Base-by-base conservation (phyloP, 2,113 vertebrate species). In the Xiphophorus couchianus region DNA sequence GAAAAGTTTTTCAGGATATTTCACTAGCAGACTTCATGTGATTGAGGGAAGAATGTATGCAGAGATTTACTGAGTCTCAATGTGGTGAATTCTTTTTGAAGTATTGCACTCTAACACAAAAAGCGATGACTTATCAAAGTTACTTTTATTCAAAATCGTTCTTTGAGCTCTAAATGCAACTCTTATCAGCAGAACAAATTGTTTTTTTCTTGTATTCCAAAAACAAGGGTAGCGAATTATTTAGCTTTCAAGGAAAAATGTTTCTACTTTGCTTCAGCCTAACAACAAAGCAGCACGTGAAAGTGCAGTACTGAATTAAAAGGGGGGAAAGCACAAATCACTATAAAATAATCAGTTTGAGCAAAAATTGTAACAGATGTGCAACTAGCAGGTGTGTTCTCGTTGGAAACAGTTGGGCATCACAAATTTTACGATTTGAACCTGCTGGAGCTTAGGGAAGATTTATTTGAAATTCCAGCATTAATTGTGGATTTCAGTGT, bases 281-380 rank as follows among this genome's bases (percentile, higher is more conserved):
- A 51, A 5, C 15, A 71, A 28, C 29, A 66, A 8, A 73, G 65
- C 51, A 73, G 62, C 68, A 63, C 27, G 60, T 15, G 44, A 5
- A 17, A 54, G 1, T 13, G 0, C 13, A 71, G 39, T 22, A 73
- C 15, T 31, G 79, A 60, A 29, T 63, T 12, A 39, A 35, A 37
- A 66, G 10, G 22, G 51, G 19, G 9, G 48, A 61, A 67, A 72
- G 25, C 10, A 31, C 67, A 48, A 48, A 19, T 48, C 44, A 5
- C 17, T 5, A 48, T 17, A 17, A 19, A 48, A 48, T 48, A 19
- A 77, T 61, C 48, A 69, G 68, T 68, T 77, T 77, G 76, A 77
- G 77, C 62, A 85, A 69, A 72, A 81, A 81, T 76, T 82, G 80
- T 87, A 83, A 90, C 77, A 88, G 66, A 89, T 84, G 27, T 77